Percentiles rank a stretch among this genome's conserved stretches.
These are phyloP conservation scores for Orgyia antiqua DNA, from an alignment of 2,888 invertebrate genomes.

Conservation along the genomic window DNA sequence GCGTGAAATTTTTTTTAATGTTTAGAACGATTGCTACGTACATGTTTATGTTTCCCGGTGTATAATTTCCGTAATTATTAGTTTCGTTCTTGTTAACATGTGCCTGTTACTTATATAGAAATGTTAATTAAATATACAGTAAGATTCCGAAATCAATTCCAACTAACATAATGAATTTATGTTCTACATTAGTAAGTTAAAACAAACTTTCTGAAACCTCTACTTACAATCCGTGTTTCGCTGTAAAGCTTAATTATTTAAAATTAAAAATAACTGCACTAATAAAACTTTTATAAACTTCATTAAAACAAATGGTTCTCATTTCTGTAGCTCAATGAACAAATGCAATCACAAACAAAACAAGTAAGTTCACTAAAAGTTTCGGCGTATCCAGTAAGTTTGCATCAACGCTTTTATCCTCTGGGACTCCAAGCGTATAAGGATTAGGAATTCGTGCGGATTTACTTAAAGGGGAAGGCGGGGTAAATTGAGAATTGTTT, in stretches of 20 bases:
- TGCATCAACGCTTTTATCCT: constrained; percentile 46
- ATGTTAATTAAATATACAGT: too few relatives aligned
- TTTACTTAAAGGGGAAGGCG: constrained; percentile 63
- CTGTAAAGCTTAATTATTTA: too few relatives aligned
- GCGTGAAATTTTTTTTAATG: constrained; percentile 27
- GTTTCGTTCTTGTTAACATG: constrained; percentile 15
- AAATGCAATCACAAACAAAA: constrained; percentile 11
- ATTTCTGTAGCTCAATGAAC: constrained; percentile 8
- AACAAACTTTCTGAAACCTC: too few relatives aligned
- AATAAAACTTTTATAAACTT: constrained; percentile 1
- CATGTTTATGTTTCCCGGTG: constrained; percentile 18
- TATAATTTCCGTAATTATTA: constrained; percentile 25
- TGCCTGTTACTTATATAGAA: too few relatives aligned
- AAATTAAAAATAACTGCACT: neutral
- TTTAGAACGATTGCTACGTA: constrained; percentile 20
- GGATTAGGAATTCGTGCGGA: constrained; percentile 67
- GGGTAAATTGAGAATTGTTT: constrained; percentile 67
- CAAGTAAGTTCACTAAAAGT: constrained; percentile 17
- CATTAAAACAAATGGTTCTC: constrained; percentile 4
- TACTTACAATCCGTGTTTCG: too few relatives aligned
- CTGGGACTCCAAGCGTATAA: constrained; percentile 52
- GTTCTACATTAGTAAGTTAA: too few relatives aligned
- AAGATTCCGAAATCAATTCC: too few relatives aligned
- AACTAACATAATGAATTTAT: too few relatives aligned
- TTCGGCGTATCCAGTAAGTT: constrained; percentile 36